These are phyloP conservation scores for Dolichomitus sp. DNA, from an alignment of 2,888 invertebrate species.

Conservation along the genomic window DNA sequence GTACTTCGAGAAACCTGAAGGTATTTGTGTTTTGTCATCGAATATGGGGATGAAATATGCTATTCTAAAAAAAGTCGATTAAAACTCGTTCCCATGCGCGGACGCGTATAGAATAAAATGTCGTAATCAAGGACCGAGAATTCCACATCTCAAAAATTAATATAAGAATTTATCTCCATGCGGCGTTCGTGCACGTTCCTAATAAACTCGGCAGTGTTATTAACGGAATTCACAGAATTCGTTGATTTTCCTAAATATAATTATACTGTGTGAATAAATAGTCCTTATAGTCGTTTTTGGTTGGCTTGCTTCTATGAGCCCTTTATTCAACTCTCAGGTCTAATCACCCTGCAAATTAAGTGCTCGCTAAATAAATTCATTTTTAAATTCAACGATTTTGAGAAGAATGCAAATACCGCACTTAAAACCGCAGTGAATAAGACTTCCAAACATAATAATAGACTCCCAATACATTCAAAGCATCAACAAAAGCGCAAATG, in stretches of 20 bases:
- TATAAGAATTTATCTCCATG: neutral
- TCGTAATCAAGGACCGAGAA: slow-evolving; percentile 6
- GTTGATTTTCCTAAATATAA: neutral
- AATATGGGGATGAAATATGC: slow-evolving; percentile 4
- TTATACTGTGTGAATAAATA: neutral
- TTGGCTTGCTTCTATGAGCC: neutral
- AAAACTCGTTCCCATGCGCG: neutral
- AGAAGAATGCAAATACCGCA: neutral
- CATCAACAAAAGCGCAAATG: neutral
- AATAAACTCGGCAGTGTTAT: neutral
- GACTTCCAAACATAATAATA: neutral
- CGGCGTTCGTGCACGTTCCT: neutral
- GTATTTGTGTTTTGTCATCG: slow-evolving; percentile 25
- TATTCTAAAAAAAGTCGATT: slow-evolving; percentile 24
- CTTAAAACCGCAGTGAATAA: neutral
- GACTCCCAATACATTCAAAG: neutral
- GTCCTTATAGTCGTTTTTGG: neutral
- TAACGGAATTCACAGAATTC: slow-evolving; percentile 5
- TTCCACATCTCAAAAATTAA: neutral
- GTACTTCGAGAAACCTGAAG: slow-evolving; percentile 3
- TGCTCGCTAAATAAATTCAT: neutral
- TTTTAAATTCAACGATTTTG: neutral
- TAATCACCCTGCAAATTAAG: neutral
- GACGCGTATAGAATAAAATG: neutral
- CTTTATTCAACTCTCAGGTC: neutral